These are phyloP conservation scores for Urechis unicinctus DNA, from an alignment of 2,888 invertebrate species.

Conservation along the genomic window DNA sequence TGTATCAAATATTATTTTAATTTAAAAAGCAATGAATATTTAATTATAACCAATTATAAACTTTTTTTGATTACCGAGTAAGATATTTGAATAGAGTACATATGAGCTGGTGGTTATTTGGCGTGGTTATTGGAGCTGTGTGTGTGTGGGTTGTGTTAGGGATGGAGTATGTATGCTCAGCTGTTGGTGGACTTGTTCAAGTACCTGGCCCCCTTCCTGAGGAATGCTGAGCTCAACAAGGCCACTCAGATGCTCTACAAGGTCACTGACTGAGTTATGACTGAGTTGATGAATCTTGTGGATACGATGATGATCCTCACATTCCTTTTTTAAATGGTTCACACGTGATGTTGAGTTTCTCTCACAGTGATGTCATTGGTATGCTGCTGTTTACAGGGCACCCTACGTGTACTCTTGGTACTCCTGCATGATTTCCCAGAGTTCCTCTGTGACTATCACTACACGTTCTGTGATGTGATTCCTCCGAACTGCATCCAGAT, in stretches of 20 bases:
- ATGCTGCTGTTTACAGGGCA: constrained; percentile 53
- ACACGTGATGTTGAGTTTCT: not conserved
- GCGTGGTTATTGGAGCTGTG: not conserved
- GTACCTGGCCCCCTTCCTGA: constrained; percentile 90
- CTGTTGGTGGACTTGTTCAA: constrained; percentile 91
- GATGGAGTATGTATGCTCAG: constrained; percentile 96
- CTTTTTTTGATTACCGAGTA: too few relatives aligned
- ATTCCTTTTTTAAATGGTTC: not conserved
- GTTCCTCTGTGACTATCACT: constrained; percentile 97
- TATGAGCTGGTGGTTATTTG: too few relatives aligned
- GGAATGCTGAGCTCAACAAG: constrained; percentile 92
- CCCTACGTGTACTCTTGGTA: constrained; percentile 86
- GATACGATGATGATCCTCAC: too few relatives aligned
- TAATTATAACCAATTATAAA: too few relatives aligned
- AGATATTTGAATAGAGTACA: too few relatives aligned
- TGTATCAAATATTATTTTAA: too few relatives aligned
- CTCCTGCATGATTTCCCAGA: constrained; percentile 98
- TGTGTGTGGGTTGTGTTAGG: constrained; percentile 51
- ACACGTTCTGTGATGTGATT: constrained; percentile 97
- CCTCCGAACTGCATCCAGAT: constrained; percentile 98
- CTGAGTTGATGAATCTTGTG: too few relatives aligned
- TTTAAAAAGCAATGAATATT: too few relatives aligned
- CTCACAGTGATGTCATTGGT: not conserved
- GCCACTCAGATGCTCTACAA: constrained; percentile 91
- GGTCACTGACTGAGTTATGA: constrained; percentile 54